Evolutionary conservation across 2,797 vertebrate genomes (phyloP).

Genomic region (Eremophila alpestris): DNA sequence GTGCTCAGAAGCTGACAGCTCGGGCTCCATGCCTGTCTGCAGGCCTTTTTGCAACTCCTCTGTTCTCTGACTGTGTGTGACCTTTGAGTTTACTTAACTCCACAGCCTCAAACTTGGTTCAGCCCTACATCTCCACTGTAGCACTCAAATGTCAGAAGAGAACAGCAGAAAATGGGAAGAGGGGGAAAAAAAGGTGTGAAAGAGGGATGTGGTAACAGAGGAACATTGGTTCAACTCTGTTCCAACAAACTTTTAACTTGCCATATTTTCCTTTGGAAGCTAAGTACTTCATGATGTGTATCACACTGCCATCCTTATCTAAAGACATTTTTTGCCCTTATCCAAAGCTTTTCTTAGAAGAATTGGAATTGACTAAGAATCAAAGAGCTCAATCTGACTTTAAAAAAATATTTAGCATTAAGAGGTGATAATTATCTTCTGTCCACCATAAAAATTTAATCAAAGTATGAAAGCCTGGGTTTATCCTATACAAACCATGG

Average conservation of each 20-base stretch:
- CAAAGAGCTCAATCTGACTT: not conserved
- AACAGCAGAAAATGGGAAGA: not conserved
- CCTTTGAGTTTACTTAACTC: not conserved
- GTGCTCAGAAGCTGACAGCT: not conserved
- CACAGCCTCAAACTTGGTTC: not conserved
- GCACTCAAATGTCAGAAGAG: not conserved
- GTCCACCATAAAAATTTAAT: conserved; percentile 18
- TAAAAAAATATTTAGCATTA: not conserved
- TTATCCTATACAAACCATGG: not conserved
- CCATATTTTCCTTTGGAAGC: not conserved
- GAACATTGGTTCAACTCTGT: not conserved
- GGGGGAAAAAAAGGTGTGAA: not conserved
- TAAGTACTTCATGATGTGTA: not conserved
- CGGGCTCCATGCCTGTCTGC: not conserved
- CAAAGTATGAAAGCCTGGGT: not conserved
- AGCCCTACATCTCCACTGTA: rapidly evolving
- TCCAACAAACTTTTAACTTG: not conserved
- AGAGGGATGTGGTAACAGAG: not conserved
- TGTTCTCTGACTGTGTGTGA: not conserved
- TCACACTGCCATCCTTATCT: not conserved
- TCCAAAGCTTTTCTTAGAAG: not conserved
- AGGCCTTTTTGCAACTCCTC: not conserved
- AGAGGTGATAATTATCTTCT: not conserved
- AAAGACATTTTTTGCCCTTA: not conserved
- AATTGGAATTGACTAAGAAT: not conserved